Evolutionary conservation across 2,888 invertebrate species (phyloP).

Genomic region (Calliopum simillimum): DNA sequence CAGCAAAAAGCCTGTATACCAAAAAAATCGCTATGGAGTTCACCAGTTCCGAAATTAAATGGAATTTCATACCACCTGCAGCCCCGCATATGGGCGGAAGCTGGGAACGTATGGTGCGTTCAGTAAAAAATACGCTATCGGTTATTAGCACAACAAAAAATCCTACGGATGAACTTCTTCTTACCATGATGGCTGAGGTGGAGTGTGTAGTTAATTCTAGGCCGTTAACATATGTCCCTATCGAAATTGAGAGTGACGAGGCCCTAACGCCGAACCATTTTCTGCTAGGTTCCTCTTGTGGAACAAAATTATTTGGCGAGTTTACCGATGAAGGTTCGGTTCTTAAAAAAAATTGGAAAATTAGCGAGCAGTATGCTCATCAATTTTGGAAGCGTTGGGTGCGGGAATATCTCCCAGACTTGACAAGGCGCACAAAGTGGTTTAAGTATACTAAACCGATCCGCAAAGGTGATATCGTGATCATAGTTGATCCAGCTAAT

Average conservation of each 20-base stretch:
- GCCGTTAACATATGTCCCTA: too few relatives aligned
- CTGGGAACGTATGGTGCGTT: constrained; percentile 33
- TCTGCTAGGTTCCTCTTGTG: too few relatives aligned
- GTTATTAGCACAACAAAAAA: constrained; percentile 5
- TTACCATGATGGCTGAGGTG: constrained; percentile 29
- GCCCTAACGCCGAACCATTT: too few relatives aligned
- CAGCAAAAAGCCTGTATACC: too few relatives aligned
- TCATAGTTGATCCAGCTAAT: constrained; percentile 44
- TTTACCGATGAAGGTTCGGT: constrained; percentile 11
- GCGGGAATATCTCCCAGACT: constrained; percentile 37
- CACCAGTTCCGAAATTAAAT: constrained; percentile 34
- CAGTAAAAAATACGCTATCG: constrained; percentile 20
- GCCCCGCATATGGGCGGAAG: too few relatives aligned
- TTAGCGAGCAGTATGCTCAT: constrained; percentile 38
- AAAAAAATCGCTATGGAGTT: constrained; percentile 41
- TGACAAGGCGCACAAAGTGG: too few relatives aligned
- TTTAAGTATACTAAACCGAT: too few relatives aligned
- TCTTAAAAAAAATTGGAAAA: constrained; percentile 32
- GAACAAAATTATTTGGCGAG: constrained; percentile 32
- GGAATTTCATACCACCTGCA: too few relatives aligned
- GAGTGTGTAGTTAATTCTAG: constrained; percentile 37
- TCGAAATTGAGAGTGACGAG: too few relatives aligned
- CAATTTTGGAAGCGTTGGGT: constrained; percentile 41
- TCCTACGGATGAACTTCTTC: constrained; percentile 38
- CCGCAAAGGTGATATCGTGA: constrained; percentile 38